Percentiles rank a stretch among this genome's conserved stretches.
These are phyloP conservation scores for Drosophila glabriapex DNA, from an alignment of 2,888 invertebrate species.

Conservation along the genomic window DNA sequence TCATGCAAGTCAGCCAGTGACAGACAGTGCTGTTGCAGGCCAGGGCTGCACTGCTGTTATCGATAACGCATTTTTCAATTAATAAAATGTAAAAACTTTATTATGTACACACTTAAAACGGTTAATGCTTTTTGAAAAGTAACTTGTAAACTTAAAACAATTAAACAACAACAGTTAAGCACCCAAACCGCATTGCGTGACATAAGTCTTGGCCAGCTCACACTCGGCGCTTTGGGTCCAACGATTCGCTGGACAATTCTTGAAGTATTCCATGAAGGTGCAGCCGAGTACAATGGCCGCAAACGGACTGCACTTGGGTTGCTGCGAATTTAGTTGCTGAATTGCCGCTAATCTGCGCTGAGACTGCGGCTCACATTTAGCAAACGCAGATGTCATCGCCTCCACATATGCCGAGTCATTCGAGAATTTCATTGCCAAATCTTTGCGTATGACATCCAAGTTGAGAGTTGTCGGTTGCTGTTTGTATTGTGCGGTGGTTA, in stretches of 20 bases:
- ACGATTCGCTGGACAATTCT: conserved; percentile 82
- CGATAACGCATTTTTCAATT: conserved; percentile 16
- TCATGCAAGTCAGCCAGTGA: background rate
- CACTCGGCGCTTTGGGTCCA: conserved; percentile 82
- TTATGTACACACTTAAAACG: conserved; percentile 58
- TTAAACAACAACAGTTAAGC: conserved; percentile 51
- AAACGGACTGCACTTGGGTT: conserved; percentile 80
- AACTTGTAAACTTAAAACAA: conserved; percentile 13
- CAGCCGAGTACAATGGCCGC: conserved; percentile 83
- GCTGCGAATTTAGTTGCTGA: conserved; percentile 54
- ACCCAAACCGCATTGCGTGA: conserved; percentile 80
- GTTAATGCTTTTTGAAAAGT: conserved; percentile 6
- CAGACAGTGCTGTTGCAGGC: background rate
- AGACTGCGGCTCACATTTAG: conserved; percentile 78
- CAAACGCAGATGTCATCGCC: conserved; percentile 76
- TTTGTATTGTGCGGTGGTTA: conserved; percentile 79
- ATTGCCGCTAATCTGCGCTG: conserved; percentile 69
- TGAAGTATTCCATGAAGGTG: conserved; percentile 84
- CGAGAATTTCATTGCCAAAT: conserved; percentile 73
- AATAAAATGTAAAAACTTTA: conserved; percentile 36
- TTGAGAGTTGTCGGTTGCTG: conserved; percentile 65
- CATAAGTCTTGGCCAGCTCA: conserved; percentile 80
- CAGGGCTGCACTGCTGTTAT: conserved; percentile 21
- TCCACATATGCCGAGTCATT: conserved; percentile 79
- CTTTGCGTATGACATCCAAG: conserved; percentile 63